Evolutionary conservation across 2,888 invertebrate species (phyloP), one percentile per base, ranked within the genome.

Genomic region (Tenodera sinensis): DNA sequence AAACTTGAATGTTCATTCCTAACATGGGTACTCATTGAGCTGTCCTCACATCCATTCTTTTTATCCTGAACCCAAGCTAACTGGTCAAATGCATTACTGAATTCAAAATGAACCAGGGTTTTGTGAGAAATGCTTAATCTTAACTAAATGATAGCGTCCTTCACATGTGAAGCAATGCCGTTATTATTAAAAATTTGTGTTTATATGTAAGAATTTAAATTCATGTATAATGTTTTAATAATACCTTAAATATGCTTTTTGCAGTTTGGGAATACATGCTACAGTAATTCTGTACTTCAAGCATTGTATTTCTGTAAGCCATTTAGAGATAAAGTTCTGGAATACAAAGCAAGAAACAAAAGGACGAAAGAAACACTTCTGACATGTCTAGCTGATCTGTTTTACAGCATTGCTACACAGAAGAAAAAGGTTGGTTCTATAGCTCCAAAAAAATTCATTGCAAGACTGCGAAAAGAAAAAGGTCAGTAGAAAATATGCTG

Each of bases 341-440:
- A 99, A 93, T 99, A 99, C 93, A 99, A 99, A 94, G 98, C 98
- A 47, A 98, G 98, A 93, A 98, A 98, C 93, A 98, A 98, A 93
- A 94, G 98, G 93, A 98, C 98, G 87, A 99, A 99, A 94, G 99
- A 99, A 94, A 99, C 99, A 4, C 94, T 99, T 91, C 95, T 99
- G 92, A 98, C 99, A 92, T 99, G 99, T 94, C 95, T 99, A 91
- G 99, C 99, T 90, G 99, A 99, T 94, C 95, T 99, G 90, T 99
- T 99, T 94, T 98, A 99, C 94, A 99, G 97, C 93, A 99, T 99
- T 93, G 99, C 99, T 83, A 99, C 99, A n/a, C 99, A 99, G 93
- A 99, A 99, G 95, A 99, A 99, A 93, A 98, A 99, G 95, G 98
- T 99, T 89, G 99, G 99, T 90, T 99, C 99, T 34, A 98, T 99